Evolutionary conservation across 64 coral and sea anemone species (phyloP).

Genomic region (Orbicella faveolata): DNA sequence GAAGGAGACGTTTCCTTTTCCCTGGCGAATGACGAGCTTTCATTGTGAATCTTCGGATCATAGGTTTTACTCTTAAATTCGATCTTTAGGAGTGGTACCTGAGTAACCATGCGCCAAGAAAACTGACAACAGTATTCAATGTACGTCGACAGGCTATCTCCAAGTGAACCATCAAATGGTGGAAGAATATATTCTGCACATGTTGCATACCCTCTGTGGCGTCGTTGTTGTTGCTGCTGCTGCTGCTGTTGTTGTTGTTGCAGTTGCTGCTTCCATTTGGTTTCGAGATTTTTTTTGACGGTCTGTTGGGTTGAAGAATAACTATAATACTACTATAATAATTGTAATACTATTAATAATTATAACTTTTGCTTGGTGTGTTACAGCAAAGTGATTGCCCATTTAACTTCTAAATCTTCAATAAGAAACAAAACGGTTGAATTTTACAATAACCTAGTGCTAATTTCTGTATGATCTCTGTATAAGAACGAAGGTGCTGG

Average conservation of each 20-base stretch:
- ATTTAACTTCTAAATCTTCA: too few relatives aligned
- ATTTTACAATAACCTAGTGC: too few relatives aligned
- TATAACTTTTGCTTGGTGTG: too few relatives aligned
- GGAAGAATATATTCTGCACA: background rate
- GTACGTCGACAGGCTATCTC: background rate
- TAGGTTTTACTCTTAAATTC: background rate
- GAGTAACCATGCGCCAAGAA: conserved; percentile 5
- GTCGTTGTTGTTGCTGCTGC: background rate
- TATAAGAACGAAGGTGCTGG: too few relatives aligned
- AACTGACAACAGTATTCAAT: background rate
- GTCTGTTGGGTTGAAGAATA: background rate
- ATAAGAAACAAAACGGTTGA: too few relatives aligned
- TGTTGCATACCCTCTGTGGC: background rate
- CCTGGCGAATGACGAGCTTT: background rate
- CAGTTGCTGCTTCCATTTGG: background rate
- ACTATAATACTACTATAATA: too few relatives aligned
- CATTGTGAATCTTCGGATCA: background rate
- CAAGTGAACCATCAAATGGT: background rate
- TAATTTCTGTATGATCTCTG: too few relatives aligned
- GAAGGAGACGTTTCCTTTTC: background rate
- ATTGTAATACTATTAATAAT: too few relatives aligned
- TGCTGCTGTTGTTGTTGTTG: background rate
- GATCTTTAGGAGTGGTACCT: background rate
- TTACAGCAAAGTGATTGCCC: too few relatives aligned
- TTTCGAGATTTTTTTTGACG: background rate